Evolutionary conservation across 2,797 vertebrate genomes (phyloP).

Genomic region (Aeoliscus strigatus): DNA sequence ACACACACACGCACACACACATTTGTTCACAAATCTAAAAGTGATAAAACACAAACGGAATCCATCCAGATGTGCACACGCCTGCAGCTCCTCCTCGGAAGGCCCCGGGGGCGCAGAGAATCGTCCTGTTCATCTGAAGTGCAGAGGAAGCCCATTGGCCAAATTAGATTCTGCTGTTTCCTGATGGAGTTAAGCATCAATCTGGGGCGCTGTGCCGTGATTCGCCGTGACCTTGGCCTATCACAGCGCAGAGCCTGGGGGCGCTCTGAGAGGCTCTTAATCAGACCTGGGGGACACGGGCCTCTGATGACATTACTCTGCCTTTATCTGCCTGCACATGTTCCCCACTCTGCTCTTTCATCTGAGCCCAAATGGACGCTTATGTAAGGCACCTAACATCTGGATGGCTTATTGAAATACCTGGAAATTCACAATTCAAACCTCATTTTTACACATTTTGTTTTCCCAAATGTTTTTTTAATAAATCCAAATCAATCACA

Average conservation of each 20-base stretch:
- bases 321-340: conserved; percentile 55
- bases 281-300: conserved; percentile 57
- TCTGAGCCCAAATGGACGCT: conserved; percentile 20
- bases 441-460: no score
- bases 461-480: no score
- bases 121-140: conserved; percentile 60
- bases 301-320: conserved; percentile 65
- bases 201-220: conserved; percentile 48
- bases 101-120: conserved; percentile 41
- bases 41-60: conserved; percentile 16
- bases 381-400: no score
- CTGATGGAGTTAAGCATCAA: conserved; percentile 67
- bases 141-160: conserved; percentile 58
- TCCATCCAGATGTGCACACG: conserved; percentile 11
- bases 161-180: conserved; percentile 66
- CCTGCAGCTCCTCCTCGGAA: conserved; percentile 14
- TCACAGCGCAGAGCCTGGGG: conserved; percentile 48
- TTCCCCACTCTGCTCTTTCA: conserved; percentile 32
- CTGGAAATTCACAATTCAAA: no score
- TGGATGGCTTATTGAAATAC: no score
- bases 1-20: conserved; percentile 9
- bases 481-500: no score
- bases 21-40: conserved; percentile 8
- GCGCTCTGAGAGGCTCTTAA: conserved; percentile 62
- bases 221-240: conserved; percentile 70